Evolutionary conservation across 2,113 vertebrate genomes (phyloP).

Genomic region (Chloroceryle aenea): DNA sequence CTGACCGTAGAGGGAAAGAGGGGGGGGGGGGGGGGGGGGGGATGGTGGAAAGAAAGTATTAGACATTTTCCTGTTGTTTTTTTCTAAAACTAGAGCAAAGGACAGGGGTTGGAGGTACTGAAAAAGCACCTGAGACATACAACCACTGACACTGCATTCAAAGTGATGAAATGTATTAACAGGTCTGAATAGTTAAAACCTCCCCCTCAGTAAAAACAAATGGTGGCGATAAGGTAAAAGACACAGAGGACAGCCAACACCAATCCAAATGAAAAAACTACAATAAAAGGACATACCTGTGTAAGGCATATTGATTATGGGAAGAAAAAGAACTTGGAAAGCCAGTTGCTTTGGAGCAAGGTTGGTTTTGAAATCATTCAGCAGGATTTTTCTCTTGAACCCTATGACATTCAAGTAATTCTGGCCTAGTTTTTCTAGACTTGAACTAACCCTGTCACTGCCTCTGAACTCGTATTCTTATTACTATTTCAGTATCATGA

Average conservation of each 20-base stretch:
- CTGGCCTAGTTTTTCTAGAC: neutral
- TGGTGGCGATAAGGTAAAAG: neutral
- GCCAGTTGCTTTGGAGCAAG: neutral
- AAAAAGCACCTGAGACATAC: neutral
- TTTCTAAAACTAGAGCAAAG: neutral
- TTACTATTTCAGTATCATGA: neutral
- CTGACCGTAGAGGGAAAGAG: slow-evolving; percentile 66
- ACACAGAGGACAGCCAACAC: neutral
- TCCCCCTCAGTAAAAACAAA: neutral
- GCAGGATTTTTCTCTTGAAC: neutral
- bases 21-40: too few species aligned
- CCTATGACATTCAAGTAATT: neutral
- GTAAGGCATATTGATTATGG: neutral
- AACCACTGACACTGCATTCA: neutral
- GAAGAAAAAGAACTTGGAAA: neutral
- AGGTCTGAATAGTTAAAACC: neutral
- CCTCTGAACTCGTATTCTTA: neutral
- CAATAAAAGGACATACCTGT: neutral
- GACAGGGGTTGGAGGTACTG: neutral
- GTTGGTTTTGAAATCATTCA: neutral
- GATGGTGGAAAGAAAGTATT: neutral
- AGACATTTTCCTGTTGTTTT: neutral
- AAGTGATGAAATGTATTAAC: neutral
- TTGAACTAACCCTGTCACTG: neutral
- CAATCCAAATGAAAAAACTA: neutral